Evolutionary conservation across 2,888 invertebrate species (phyloP).

Genomic region (Campoplex nolae): DNA sequence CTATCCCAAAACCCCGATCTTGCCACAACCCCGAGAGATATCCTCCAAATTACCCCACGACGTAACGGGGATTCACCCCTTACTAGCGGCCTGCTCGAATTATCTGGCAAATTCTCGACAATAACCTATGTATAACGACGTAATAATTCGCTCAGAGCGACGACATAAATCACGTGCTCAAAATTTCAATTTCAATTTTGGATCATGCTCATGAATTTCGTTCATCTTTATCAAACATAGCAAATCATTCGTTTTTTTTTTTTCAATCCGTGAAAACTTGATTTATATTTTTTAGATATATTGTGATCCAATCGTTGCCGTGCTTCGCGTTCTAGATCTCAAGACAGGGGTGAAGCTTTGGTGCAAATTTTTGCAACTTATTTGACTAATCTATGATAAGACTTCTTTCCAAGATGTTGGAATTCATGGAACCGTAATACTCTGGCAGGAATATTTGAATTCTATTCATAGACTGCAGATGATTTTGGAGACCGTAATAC

Average conservation of each 20-base stretch:
- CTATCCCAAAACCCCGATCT: slow-evolving; percentile 31
- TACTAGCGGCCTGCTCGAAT: slow-evolving; percentile 15
- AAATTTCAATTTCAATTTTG: background rate
- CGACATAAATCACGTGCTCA: slow-evolving; percentile 5
- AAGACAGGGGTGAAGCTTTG: background rate
- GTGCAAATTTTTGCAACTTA: background rate
- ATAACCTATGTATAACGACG: background rate
- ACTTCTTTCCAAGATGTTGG: background rate
- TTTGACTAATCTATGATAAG: background rate
- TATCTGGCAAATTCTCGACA: slow-evolving; percentile 28
- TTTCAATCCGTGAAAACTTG: background rate
- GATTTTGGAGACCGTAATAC: background rate
- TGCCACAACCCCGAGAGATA: slow-evolving; percentile 49
- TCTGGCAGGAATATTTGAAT: background rate
- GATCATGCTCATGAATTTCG: background rate
- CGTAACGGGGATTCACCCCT: background rate
- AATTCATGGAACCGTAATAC: background rate
- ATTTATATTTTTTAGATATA: background rate
- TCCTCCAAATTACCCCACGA: slow-evolving; percentile 52
- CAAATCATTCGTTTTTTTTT: background rate
- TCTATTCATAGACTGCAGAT: background rate
- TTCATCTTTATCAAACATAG: background rate
- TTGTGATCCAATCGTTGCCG: background rate
- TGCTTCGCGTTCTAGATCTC: background rate
- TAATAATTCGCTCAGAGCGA: background rate